These are phyloP conservation scores for Acyrthosiphon pisum DNA, from an alignment of 1,140 invertebrate genomes.

Conservation along the genomic window DNA sequence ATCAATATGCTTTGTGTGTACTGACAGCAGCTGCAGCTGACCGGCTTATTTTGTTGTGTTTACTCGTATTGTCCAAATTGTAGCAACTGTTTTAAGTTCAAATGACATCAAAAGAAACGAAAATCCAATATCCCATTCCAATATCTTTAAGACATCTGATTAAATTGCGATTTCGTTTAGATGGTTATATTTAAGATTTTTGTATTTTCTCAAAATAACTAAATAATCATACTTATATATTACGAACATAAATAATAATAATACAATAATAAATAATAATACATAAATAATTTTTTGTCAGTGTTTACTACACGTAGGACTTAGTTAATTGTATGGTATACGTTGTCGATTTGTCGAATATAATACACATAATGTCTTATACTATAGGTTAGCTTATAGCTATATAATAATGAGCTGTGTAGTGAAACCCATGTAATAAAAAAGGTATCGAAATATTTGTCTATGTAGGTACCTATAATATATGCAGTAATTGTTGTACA, in stretches of 20 bases:
- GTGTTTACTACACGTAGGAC: not conserved
- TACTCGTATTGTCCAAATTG: not conserved
- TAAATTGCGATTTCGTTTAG: not conserved
- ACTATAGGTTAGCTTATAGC: too few species aligned
- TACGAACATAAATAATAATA: not conserved
- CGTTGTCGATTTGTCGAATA: not conserved
- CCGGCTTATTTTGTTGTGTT: not conserved
- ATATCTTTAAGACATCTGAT: not conserved
- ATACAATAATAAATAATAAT: too few species aligned
- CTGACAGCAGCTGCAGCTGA: conserved; percentile 25
- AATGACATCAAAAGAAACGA: not conserved
- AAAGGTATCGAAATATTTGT: not conserved
- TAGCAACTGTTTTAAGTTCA: not conserved
- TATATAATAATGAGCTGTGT: not conserved
- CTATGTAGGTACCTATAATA: too few species aligned
- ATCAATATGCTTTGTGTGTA: conserved; percentile 25
- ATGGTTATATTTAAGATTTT: not conserved
- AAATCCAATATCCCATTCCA: not conserved
- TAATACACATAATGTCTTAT: not conserved
- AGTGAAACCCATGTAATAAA: not conserved
- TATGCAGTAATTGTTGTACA: not conserved
- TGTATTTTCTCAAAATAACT: not conserved
- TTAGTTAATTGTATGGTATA: not conserved
- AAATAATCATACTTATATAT: not conserved
- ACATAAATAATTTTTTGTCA: not conserved